Evolutionary conservation across 2,888 invertebrate genomes (phyloP), one percentile per base, ranked within the genome.

Genomic region (Elgonia sp.): DNA sequence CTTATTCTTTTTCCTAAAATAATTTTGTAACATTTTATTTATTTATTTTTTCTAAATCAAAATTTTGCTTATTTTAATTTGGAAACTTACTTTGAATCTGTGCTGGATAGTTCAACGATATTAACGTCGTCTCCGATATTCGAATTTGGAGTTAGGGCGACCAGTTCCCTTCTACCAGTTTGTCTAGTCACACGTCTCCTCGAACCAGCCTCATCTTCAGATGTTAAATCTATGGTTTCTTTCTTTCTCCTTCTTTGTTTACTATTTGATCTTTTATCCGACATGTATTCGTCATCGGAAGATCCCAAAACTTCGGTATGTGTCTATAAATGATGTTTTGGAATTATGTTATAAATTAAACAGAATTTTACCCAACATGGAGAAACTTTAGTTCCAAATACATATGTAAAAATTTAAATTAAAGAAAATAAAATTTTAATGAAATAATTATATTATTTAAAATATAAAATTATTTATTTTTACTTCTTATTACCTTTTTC

Each of bases 81-180:
- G n/a, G n/a, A n/a, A n/a, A n/a, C n/a, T n/a, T 53, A 76, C 79
- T 79, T 79, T 0, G 79, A 79, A 79, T 79, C 79, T 0, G 77
- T 40, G 42, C 77, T 77, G 0, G 77, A 77, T 12, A 76, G 1
- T 1, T 77, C 77, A n/a, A 77, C 21, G 29, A 55, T 77, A 55
- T 77, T 77, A 79, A 40, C 53, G n/a, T 79, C 79, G 8, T 79
- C 75, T 16, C 6, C 46, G 0, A 20, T 20, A 14, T 67, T 67
- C 21, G 77, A 77, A 2, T 18, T 55, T n/a, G 77, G 77, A n/a
- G 79, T 79, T 8, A 77, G 29, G 42, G 67, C n/a, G 20, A 50
- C 29, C 14, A 79, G 46, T 10, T 79, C 79, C n/a, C 46, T 57
- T 69, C 69, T 57, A n/a, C 69, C 46, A 29, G 67, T 62, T 42